A percentile compares a stretch with the other conserved stretches of the same genome.
phyloP scores from a whole-genome alignment of 2,797 vertebrate species.

The Champsocephalus gunnari region DNA sequence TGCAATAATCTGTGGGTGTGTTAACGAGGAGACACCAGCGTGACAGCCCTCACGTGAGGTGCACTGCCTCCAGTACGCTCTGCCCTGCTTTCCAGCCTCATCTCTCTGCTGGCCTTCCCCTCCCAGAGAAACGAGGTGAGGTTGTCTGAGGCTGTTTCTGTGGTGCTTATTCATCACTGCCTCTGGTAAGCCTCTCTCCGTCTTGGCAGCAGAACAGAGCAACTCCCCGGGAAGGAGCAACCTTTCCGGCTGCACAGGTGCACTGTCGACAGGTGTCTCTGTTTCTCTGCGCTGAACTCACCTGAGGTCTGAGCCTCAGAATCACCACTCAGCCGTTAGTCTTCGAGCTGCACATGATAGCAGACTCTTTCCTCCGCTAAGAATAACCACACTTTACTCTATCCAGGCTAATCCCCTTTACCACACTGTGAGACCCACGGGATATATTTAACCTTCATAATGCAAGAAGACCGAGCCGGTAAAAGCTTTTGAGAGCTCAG shows the following conservation, averaged over 20 bases:
- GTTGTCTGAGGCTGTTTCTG: conserved; percentile 21
- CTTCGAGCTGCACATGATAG: conserved; percentile 46
- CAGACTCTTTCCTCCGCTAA: conserved; percentile 54
- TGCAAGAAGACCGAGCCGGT: conserved; percentile 27
- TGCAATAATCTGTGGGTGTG: neutral
- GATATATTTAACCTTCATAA: conserved; percentile 57
- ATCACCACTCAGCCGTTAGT: conserved; percentile 22
- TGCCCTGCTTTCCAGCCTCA: conserved; percentile 49
- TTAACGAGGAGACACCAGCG: neutral
- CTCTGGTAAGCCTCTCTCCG: conserved; percentile 20
- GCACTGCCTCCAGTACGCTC: conserved; percentile 40
- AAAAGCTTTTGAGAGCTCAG: conserved; percentile 37
- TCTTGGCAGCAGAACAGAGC: conserved; percentile 59
- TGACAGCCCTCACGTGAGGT: conserved; percentile 2
- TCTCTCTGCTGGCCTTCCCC: conserved; percentile 48
- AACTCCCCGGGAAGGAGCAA: conserved; percentile 24
- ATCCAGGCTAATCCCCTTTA: conserved; percentile 75
- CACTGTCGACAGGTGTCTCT: conserved; percentile 22
- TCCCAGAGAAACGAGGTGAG: conserved; percentile 47
- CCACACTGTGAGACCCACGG: conserved; percentile 52
- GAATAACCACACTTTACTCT: conserved; percentile 65
- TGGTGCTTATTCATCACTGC: conserved; percentile 52
- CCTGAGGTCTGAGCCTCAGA: conserved; percentile 26
- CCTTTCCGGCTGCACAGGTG: conserved; percentile 56
- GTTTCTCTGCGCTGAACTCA: conserved; percentile 23